Percentiles rank a stretch among this genome's conserved stretches.
Evolutionary conservation across 2,797 vertebrate species (phyloP).

Genomic region (Nyctibius grandis): DNA sequence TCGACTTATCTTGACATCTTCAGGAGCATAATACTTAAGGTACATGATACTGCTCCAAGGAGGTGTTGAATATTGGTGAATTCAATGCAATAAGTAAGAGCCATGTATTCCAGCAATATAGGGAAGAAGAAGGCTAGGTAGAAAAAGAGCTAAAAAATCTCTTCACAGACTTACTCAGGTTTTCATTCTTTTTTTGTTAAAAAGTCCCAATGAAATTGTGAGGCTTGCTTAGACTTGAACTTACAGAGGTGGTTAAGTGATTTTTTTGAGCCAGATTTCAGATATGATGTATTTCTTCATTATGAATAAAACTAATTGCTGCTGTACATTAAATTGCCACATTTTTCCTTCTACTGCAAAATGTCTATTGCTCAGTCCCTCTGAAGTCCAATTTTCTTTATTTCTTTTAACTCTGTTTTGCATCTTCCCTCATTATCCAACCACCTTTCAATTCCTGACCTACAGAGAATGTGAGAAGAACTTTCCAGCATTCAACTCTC

Average conservation of each 20-base stretch:
- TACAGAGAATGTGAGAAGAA: background rate
- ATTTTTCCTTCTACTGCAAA: background rate
- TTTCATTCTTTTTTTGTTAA: background rate
- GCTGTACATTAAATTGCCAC: background rate
- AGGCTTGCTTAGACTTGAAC: background rate
- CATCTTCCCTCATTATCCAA: background rate
- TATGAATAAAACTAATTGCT: conserved; percentile 14
- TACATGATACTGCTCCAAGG: background rate
- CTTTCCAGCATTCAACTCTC: background rate
- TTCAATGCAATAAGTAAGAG: background rate
- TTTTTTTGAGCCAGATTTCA: background rate
- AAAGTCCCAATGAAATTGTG: background rate
- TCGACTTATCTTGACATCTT: background rate
- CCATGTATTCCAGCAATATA: background rate
- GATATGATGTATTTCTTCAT: background rate
- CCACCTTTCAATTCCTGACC: background rate
- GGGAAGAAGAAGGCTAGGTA: background rate
- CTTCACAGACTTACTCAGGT: rapidly evolving
- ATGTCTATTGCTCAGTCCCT: background rate
- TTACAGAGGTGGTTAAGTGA: background rate
- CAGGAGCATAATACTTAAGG: background rate
- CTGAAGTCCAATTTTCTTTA: background rate
- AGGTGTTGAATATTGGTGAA: background rate
- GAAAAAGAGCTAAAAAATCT: background rate
- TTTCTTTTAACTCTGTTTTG: conserved; percentile 8